Evolutionary conservation across 1,140 invertebrate genomes (phyloP), one percentile per base, ranked within the genome.

Genomic region (Diprion similis): DNA sequence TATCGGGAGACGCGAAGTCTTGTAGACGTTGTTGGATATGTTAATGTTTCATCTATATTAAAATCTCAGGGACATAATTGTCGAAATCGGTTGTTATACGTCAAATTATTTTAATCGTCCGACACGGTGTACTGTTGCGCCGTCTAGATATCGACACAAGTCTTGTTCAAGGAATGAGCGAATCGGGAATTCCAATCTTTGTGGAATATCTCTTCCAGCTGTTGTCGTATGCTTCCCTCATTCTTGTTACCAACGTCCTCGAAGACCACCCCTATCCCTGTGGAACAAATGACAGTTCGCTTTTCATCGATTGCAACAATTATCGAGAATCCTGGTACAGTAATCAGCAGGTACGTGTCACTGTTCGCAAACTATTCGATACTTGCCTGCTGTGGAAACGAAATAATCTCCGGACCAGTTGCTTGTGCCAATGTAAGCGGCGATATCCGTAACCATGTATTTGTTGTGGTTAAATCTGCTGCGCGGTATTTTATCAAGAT

Each of bases 331-430:
- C n/a, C 51, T 8, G 51, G 8, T 51, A 51, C 37, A 69, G 75
- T n/a, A 37, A 37, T 37, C 24, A 37, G 2, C 2, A 37, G 2
- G 24, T 6, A 37, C 2, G 24, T 37, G 24, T 37, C 24, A 37
- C 24, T 37, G 24, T 37, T 6, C 24, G 24, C 2, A 6, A 37
- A 37, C 24, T 37, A 37, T 37, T 37, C 24, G 24, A 46, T 64
- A 69, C 70, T 77, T 92, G 72, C 98, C 98, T 9, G 93, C 98
- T 0, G 97, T 99, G 78, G 92, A 89, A 0, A 92, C 93, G 81
- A 99, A 99, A 88, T 99, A 99, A 87, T 99, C 98, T 0, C 94
- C 97, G 9, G 96, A 96, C 98, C 98, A 99, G 89, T 99, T 99
- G 46, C 97, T 99, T 0, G 98, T 99, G 15, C 97, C 98, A 79